These are phyloP conservation scores for Pristionchus pacificus DNA, from an alignment of 1,140 invertebrate genomes.

Conservation along the genomic window DNA sequence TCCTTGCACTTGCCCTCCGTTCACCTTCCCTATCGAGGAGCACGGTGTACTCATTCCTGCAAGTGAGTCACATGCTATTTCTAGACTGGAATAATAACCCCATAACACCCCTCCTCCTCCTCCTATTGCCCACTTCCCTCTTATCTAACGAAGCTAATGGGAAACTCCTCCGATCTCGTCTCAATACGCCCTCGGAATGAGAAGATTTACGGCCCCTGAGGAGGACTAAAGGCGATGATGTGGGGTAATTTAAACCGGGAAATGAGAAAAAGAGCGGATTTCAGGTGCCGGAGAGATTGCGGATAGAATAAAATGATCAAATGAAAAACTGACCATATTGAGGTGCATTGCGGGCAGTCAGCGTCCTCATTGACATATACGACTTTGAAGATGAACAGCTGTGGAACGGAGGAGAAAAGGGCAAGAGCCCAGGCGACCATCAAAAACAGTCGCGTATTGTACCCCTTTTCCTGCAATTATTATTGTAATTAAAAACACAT, in stretches of 20 bases:
- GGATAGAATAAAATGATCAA: conserved; percentile 3
- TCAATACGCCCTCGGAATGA: too few relatives aligned
- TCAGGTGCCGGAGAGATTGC: not conserved
- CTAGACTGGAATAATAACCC: too few relatives aligned
- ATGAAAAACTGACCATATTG: conserved; percentile 19
- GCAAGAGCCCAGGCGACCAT: conserved; percentile 22
- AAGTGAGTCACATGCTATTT: too few relatives aligned
- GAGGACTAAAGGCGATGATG: too few relatives aligned
- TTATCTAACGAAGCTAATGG: too few relatives aligned
- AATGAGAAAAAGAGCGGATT: conserved; percentile 22
- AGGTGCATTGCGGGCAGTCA: conserved; percentile 17
- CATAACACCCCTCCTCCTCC: not conserved
- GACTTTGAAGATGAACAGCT: conserved; percentile 22
- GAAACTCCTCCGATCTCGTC: too few relatives aligned
- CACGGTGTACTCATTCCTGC: too few relatives aligned
- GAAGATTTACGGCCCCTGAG: too few relatives aligned
- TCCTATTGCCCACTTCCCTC: conserved; percentile 7
- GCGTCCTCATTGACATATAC: conserved; percentile 11
- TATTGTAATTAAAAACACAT: not conserved
- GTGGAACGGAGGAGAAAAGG: conserved; percentile 19
- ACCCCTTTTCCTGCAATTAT: conserved; percentile 3
- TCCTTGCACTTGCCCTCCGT: too few relatives aligned
- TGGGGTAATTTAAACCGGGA: too few relatives aligned
- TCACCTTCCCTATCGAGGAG: too few relatives aligned
- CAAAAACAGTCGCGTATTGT: conserved; percentile 23